Base-by-base conservation (phyloP, 2,113 vertebrate genomes). In the Zingel zingel region DNA sequence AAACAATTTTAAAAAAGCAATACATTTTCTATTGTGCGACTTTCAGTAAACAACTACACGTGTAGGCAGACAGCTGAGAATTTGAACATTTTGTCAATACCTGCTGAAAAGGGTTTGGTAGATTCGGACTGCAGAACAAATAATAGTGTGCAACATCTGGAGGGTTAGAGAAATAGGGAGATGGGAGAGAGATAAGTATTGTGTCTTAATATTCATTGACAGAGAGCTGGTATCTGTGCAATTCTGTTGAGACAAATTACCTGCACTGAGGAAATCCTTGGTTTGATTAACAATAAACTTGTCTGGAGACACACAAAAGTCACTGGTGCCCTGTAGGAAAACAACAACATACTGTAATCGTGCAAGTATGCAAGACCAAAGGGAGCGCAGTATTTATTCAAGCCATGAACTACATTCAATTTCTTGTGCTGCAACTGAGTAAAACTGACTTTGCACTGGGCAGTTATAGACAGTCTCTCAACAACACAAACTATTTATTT, bases 61-160 rank as follows among this genome's bases (percentile, higher is more conserved):
- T 72, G n/a, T 25, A 69, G 71, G 56, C 39, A 82, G 53, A 61
- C 5, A 82, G 50, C 12, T 54, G 53, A 64, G 36, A 75, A 47
- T n/a, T 11, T 54, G 14, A 57, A 70, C 69, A 21, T 84, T 81
- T 78, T 65, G 57, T 86, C 80, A 0, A 3, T 97, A 99, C 98
- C 98, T 98, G 96, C 91, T 99, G 98, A 93, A 99, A 99, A 30
- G 98, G 98, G 93, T 96, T 99, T 90, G 92, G 95, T 18, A 95
- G 89, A 81, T 95, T 97, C 76, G 97, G 97, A 68, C 96, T 95
- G 88, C 98, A 99, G 85, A 97, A 97, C 87, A 99, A 94, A 93
- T 99, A 99, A 90, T 99, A 99, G 77, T 95, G 97, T 67, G 95
- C 91, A 84, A 98, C 94, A 71, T 96, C 98, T 99, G 94, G 43